Percentiles rank a stretch among this genome's conserved stretches.
Conservation (phyloP, 2,113 vertebrate species). For the Spea bombifrons region DNA sequence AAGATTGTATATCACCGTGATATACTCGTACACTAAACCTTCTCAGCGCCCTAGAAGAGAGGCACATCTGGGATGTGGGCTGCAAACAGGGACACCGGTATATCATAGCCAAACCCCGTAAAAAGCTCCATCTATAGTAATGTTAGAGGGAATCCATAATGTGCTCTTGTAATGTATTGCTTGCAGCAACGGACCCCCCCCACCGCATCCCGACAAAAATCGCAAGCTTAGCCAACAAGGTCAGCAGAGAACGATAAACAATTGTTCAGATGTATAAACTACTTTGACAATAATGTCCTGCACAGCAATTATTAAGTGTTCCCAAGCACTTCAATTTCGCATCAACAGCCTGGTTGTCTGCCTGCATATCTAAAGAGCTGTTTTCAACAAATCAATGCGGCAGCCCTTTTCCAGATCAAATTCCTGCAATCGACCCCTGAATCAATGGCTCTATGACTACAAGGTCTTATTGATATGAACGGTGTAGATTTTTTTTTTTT, state of each 20-base stretch:
- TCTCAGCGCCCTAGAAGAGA: too few species aligned
- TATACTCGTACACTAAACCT: too few species aligned
- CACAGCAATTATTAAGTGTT: constrained; percentile 11
- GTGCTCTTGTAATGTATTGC: background rate
- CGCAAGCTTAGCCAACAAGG: background rate
- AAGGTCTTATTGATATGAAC: background rate
- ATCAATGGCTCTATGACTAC: background rate
- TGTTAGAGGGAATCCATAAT: background rate
- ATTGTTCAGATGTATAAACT: constrained; percentile 11
- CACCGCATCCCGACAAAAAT: background rate
- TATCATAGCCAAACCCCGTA: too few species aligned
- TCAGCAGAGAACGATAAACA: constrained; percentile 2
- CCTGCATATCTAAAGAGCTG: constrained; percentile 4
- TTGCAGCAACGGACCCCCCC: background rate
- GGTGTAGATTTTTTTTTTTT: background rate
- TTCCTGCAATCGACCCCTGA: constrained; percentile 21
- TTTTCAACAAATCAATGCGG: constrained; percentile 7
- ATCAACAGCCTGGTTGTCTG: constrained; percentile 18
- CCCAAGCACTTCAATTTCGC: background rate
- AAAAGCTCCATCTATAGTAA: too few species aligned
- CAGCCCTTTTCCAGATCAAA: background rate
- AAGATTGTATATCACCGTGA: too few species aligned
- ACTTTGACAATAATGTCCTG: constrained; percentile 16
- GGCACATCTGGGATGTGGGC: too few species aligned
- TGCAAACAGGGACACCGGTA: too few species aligned